Conservation (phyloP, 2,888 invertebrate species). For the Danaus chrysippus region DNA sequence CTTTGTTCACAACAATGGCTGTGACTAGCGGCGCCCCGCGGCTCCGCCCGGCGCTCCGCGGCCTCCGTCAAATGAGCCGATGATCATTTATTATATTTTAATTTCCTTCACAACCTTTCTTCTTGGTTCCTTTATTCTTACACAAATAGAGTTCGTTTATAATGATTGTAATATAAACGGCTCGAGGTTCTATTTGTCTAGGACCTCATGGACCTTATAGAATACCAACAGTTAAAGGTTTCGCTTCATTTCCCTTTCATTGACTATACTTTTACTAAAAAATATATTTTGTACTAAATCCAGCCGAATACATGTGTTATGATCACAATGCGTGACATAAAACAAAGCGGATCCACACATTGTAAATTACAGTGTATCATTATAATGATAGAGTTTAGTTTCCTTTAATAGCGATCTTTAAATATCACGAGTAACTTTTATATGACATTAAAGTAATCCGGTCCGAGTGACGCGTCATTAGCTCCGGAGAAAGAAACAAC, state of each 20-base stretch:
- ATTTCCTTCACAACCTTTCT: conserved; percentile 24
- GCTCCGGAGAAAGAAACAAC: not conserved
- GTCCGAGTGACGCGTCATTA: not conserved
- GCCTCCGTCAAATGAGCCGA: conserved; percentile 28
- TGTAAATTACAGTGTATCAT: no score
- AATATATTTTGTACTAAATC: no score
- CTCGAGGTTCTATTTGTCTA: not conserved
- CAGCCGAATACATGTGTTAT: no score
- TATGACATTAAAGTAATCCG: not conserved
- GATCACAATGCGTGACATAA: no score
- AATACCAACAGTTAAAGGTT: no score
- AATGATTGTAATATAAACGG: not conserved
- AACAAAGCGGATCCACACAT: no score
- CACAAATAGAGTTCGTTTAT: not conserved
- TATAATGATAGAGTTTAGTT: no score
- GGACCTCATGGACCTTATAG: not conserved
- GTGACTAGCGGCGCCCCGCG: conserved; percentile 17
- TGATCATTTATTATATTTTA: conserved; percentile 32
- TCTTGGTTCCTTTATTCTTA: conserved; percentile 12
- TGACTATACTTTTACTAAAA: no score
- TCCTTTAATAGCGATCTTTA: no score
- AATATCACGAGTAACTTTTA: not conserved
- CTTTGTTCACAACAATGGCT: conserved; percentile 16
- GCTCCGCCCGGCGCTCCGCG: conserved; percentile 21
- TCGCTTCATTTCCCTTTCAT: no score